Base-by-base conservation (phyloP, 2,113 vertebrate genomes). In the Aramus guarauna region DNA sequence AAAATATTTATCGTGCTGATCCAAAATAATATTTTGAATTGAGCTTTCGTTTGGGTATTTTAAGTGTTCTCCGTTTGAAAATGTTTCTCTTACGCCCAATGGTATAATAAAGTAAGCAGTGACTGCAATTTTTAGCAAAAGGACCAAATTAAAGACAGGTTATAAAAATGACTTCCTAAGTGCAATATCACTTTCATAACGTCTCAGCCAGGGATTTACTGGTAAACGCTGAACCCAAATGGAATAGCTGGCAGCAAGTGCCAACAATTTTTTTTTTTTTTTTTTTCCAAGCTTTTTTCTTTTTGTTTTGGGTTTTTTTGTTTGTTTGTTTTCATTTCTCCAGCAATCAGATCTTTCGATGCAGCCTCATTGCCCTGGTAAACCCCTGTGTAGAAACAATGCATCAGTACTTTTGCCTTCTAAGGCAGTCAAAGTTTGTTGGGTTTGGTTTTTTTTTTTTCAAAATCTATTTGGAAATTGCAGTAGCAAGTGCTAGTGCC, bases 31-130 rank as follows among this genome's bases (percentile, higher is more conserved):
- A 9, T 41, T 78, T 32, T 9, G 64, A 91, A 76, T 18, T 27
- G 14, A 93, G 95, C 36, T 78, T 89, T 92, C 13, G 17, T 71
- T 67, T 63, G 74, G 52, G 39, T 78, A 39, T n/a, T 82, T 43
- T 23, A 26, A 37, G 26, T 4, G 4, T 13, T 69, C 37, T 29
- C 45, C 24, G 9, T 16, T 56, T 78, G 90, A n/a, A 34, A 41
- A 52, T 9, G 55, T 84, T 66, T 88, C 94, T 97, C 98, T 98
- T 97, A 89, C 69, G 99, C 99, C 99, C 99, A 99, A 99, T 98
- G 99, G 99, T 99, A 99, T 99, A 98, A 99, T 98, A 97, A 74
- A 97, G 85, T 96, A 98, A 98, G 98, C 98, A 98, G 98, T 97
- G 98, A 98, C 98, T 98, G 98, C 98, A 96, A 97, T 97, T 96